These are phyloP conservation scores for Drosophila ercepeae DNA, from an alignment of 1,140 invertebrate species.

Conservation along the genomic window DNA sequence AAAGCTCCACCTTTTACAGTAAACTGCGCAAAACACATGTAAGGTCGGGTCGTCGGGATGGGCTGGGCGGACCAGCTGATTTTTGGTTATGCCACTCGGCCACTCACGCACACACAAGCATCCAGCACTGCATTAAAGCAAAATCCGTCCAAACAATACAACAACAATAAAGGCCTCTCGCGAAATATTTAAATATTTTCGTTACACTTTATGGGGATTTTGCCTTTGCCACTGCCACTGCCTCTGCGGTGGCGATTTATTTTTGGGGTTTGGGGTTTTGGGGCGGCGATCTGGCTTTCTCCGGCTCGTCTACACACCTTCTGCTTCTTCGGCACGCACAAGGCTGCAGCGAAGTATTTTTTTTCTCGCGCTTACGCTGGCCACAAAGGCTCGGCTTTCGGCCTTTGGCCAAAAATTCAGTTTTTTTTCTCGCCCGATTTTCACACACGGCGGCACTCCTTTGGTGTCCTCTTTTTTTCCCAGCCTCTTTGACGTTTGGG, in stretches of 20 bases:
- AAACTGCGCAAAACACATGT: constrained; percentile 3
- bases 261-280: neutral
- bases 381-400: neutral
- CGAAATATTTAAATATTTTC: constrained; percentile 25
- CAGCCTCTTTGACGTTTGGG: neutral
- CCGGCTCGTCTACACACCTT: constrained; percentile 10
- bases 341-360: neutral
- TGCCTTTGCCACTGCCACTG: too few relatives aligned
- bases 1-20: constrained; percentile 21
- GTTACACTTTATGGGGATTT: constrained; percentile 39
- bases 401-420: neutral
- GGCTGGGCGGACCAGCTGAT: constrained; percentile 4
- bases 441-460: neutral
- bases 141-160: too few relatives aligned
- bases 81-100: constrained; percentile 4
- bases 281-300: constrained; percentile 24
- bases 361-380: neutral
- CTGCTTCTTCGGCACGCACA: neutral
- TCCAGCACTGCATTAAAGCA: too few relatives aligned
- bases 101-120: constrained; percentile 9
- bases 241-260: constrained; percentile 10
- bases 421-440: neutral
- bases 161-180: constrained; percentile 25
- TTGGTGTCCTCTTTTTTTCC: neutral
- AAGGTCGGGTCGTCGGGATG: neutral